Evolutionary conservation across 1,140 invertebrate genomes (phyloP), one percentile per base, ranked within the genome.

Genomic region (Apocrypta bakeri): DNA sequence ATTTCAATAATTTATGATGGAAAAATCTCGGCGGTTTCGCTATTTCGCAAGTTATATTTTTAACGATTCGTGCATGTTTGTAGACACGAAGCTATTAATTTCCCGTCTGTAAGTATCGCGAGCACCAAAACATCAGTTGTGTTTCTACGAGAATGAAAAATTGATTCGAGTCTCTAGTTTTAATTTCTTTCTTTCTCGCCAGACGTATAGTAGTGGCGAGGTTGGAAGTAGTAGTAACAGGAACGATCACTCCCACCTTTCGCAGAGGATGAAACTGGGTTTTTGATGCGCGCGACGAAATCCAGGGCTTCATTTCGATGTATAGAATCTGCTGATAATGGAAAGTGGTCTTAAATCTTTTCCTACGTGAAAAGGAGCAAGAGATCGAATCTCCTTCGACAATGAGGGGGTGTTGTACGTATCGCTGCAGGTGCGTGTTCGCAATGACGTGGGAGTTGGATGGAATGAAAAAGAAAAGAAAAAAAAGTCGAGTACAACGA

Each of bases 271-370:
- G 42, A 37, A 71, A 80, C 78, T 61, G 69, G 69, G 48, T 64
- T 80, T 11, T 63, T 21, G 24, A 48, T 48, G 29, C 56, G 1
- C 0, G 37, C 33, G 37, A 79, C 76, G 69, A 79, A 68, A 69
- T 37, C 29, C 48, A 21, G 11, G 24, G 1, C 25, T 74, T 81
- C 69, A 24, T 80, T 72, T 72, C 29, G 56, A n/a, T 24, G 9
- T 37, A 37, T 9, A 37, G 33, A 37, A n/a, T n/a, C n/a, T n/a
- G n/a, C n/a, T 64, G 81, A 82, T 77, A 82, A 78, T 82, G 81
- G 64, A 82, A 82, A 78, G 75, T 82, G 68, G 81, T n/a, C 75
- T 82, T 82, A 78, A 82, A 82, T 82, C 81, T 42, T 68, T 69
- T 31, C 25, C 72, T 8, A 17, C 68, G 68, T 3, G 9, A 29